Evolutionary conservation across 1,140 invertebrate species (phyloP), one percentile per base, ranked within the genome.

Genomic region (Brachystomella parvula): DNA sequence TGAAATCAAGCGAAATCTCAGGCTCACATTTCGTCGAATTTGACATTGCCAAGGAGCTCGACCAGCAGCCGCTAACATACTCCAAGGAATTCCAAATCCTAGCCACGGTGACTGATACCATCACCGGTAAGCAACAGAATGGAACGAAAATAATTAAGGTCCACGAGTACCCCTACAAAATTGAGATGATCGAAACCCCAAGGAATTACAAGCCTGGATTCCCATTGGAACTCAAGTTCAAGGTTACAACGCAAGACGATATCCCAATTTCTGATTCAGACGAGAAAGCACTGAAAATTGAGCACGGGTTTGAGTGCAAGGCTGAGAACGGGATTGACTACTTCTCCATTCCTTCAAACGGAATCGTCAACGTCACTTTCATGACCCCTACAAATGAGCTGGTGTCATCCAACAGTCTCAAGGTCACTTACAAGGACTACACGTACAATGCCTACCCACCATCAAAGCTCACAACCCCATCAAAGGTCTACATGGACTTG

Each of bases 151-250:
- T 84, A 67, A 81, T 94, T 63, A 84, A 84, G 24, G 76, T 95
- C 1, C 86, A 94, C 75, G 83, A 86, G 66, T 85, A 90, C 69
- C 86, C 88, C 32, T 92, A 94, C 72, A 87, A 86, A 73, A 82
- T 96, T 76, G 86, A 90, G 69, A 81, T 92, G 56, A 83, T 89
- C 47, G 85, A 90, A 71, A 87, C 87, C 0, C 83, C 92, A 2
- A 84, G 87, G 61, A 87, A 85, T 71, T 96, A 91, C 76, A 94
- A 94, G 75, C 89, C 91, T 1, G 89, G 87, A 9, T 81, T 96
- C 35, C 68, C 68, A 3, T 32, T 66, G 6, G 53, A 49, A 19
- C n/a, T 72, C 61, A 17, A 70, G 86, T 76, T 89, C 2, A 87
- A 88, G 81, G 76, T 89, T 0, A 76, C 82, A 0, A 84, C 87